Conservation (phyloP, 2,113 vertebrate species). For the Cranoglanis bouderius region DNA sequence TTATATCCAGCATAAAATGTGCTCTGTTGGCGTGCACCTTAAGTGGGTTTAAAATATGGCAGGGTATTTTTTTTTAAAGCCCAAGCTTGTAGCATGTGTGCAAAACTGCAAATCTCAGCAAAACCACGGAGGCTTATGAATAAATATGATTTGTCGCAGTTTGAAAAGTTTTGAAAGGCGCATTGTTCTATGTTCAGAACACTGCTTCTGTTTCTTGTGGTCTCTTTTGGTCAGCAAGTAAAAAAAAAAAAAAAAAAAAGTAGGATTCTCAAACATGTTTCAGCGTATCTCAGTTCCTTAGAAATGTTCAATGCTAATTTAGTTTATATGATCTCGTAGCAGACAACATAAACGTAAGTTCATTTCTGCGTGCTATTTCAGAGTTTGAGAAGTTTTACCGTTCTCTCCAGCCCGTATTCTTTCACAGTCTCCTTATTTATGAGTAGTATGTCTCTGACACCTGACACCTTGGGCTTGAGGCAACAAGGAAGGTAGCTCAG, state of each 20-base stretch:
- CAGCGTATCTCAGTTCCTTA: not conserved
- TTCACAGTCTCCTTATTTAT: constrained; percentile 27
- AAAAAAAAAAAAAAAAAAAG: not conserved
- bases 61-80: constrained; percentile 42
- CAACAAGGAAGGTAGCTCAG: constrained; percentile 45
- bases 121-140: constrained; percentile 25
- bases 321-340: not conserved
- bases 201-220: constrained; percentile 11
- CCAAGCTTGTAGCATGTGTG: constrained; percentile 9
- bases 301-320: not conserved
- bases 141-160: constrained; percentile 24
- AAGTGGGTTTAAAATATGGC: constrained; percentile 46
- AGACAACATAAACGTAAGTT: not conserved
- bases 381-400: not conserved
- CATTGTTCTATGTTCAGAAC: constrained; percentile 17
- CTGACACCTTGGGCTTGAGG: constrained; percentile 57
- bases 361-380: not conserved
- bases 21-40: constrained; percentile 48
- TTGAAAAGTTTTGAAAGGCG: constrained; percentile 22
- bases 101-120: constrained; percentile 42
- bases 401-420: not conserved
- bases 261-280: not conserved
- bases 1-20: constrained; percentile 48
- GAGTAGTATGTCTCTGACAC: constrained; percentile 50
- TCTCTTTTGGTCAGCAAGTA: not conserved